Evolutionary conservation across 2,113 vertebrate genomes (phyloP).

Genomic region (Cricetomys ansorgei): DNA sequence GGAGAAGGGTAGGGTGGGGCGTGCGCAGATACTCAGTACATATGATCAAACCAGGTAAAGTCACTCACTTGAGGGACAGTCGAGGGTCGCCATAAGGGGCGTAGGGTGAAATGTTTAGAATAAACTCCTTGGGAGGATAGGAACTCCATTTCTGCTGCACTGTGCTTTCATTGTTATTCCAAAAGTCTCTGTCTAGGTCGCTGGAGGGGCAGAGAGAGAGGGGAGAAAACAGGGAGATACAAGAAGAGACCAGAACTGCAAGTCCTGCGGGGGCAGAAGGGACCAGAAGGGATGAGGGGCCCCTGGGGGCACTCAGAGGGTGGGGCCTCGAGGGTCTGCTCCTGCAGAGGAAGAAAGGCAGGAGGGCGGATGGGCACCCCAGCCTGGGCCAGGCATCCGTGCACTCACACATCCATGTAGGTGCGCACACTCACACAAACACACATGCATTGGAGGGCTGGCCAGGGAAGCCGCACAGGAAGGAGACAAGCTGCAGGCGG

Average conservation of each 20-base stretch:
- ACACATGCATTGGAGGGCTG: background rate
- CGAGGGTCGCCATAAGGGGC: conserved; percentile 99
- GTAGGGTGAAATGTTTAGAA: conserved; percentile 99
- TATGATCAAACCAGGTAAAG: conserved; percentile 87
- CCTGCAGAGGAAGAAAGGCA: conserved; percentile 74
- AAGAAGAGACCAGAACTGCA: conserved; percentile 88
- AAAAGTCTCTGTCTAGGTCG: conserved; percentile 99
- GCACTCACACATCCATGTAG: background rate
- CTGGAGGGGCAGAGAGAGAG: conserved; percentile 92
- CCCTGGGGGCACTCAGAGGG: conserved; percentile 53
- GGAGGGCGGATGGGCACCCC: background rate
- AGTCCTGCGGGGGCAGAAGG: conserved; percentile 82
- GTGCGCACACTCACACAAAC: background rate
- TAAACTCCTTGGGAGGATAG: conserved; percentile 99
- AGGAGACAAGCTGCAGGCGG: conserved; percentile 77
- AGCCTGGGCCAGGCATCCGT: background rate
- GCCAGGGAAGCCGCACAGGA: background rate
- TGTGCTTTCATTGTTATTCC: conserved; percentile 99
- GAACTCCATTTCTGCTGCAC: conserved; percentile 99
- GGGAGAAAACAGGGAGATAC: conserved; percentile 90
- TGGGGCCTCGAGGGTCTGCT: conserved; percentile 33
- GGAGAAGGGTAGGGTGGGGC: conserved; percentile 68
- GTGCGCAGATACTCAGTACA: conserved; percentile 86
- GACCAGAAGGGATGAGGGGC: conserved; percentile 59
- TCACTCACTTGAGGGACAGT: conserved; percentile 99